These are phyloP conservation scores for Trichoplusia ni DNA, from an alignment of 1,140 invertebrate species.

Conservation along the genomic window DNA sequence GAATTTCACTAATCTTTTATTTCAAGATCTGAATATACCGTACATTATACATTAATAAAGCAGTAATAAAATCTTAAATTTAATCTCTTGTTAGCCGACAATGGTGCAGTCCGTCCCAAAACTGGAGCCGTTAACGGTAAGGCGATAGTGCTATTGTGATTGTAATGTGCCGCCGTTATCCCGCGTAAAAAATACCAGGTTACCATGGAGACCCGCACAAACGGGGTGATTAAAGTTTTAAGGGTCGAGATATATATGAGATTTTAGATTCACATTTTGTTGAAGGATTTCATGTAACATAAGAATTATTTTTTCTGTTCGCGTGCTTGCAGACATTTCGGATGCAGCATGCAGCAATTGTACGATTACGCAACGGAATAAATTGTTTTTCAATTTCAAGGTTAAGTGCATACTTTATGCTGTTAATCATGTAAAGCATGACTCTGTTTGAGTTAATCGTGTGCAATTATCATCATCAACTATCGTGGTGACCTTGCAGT, in stretches of 20 bases:
- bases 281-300: no score
- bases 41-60: not conserved
- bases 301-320: no score
- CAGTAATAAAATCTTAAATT: not conserved
- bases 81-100: slow-evolving; percentile 20
- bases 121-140: slow-evolving; percentile 73
- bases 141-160: slow-evolving; percentile 74
- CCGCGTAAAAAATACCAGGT: slow-evolving; percentile 55
- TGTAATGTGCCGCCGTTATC: slow-evolving; percentile 73
- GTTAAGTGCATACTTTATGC: no score
- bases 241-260: slow-evolving; percentile 43
- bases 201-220: slow-evolving; percentile 54
- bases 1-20: not conserved
- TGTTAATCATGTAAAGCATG: no score
- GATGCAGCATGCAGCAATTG: no score
- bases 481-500: no score
- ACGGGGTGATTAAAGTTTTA: slow-evolving; percentile 52
- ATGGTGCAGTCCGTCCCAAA: slow-evolving; percentile 41
- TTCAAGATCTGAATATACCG: no score
- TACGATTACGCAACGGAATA: no score
- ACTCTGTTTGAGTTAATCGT: no score
- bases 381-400: no score
- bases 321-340: no score
- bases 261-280: slow-evolving; percentile 18
- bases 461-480: no score